Evolutionary conservation across 2,113 vertebrate species (phyloP), one percentile per base, ranked within the genome.

Genomic region (Carettochelys insculpta): DNA sequence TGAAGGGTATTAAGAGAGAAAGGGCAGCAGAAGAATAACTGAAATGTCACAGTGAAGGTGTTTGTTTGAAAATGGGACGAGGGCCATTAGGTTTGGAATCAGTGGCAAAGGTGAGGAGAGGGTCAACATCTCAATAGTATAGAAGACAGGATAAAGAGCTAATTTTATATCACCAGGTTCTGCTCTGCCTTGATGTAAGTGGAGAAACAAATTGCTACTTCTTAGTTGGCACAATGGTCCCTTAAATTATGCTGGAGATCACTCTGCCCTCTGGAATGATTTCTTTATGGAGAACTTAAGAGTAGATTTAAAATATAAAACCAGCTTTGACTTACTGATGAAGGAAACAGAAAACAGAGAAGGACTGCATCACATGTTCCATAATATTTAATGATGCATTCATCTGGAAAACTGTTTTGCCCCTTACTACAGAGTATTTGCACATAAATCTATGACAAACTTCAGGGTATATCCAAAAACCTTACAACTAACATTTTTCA

Each of bases 101-200:
- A 17, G 31, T 50, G 10, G 27, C 14, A 71, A 7, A 78, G 31
- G 45, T 41, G 24, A 20, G 86, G 73, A 54, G 9, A 3, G 8
- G 19, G 80, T 91, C 11, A 47, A 75, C n/a, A 71, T 73, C 82
- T 95, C 71, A 45, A 27, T 81, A 77, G 50, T 24, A 31, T 47
- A 24, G 87, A 61, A 81, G 54, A 6, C 31, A 47, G 56, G 41
- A 41, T 80, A 77, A 75, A 71, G 41, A 86, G 29, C 31, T 75
- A 34, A 1, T 92, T 56, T 85, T 83, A 81, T 52, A 85, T 53
- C 5, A 79, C 78, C 25, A 4, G 20, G 65, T 81, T 9, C 77
- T 0, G 0, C 25, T 29, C 75, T 51, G 56, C 7, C 20, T 51
- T 6, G 1, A 56, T 43, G 31, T 43, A 56, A 87, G 14, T 77